Conservation (phyloP, 2,113 vertebrate genomes). For the Microcebus ravelobensis region DNA sequence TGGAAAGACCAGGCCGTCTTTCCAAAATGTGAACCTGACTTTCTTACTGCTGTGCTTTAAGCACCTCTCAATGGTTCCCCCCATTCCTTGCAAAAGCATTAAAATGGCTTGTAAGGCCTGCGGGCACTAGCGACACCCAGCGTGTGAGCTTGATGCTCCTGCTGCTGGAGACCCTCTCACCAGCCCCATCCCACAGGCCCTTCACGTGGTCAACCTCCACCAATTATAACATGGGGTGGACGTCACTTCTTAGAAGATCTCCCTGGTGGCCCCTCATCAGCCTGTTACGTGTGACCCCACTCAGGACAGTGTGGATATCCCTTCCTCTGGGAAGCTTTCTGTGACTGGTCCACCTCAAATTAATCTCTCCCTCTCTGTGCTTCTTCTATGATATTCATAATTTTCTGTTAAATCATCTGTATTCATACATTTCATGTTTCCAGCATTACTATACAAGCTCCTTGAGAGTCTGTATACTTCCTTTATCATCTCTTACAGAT, state of each 20-base stretch:
- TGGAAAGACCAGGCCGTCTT: too few relatives aligned
- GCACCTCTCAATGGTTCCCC: accelerated
- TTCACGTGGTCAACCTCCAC: not conserved
- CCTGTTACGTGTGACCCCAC: not conserved
- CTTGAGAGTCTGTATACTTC: not conserved
- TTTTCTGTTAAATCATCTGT: not conserved
- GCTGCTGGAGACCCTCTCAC: not conserved
- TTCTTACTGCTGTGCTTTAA: not conserved
- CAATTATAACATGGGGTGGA: too few relatives aligned
- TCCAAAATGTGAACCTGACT: accelerated
- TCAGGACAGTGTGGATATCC: not conserved
- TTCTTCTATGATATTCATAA: not conserved
- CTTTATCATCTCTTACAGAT: not conserved
- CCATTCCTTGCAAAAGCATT: not conserved
- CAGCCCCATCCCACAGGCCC: not conserved
- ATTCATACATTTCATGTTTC: not conserved
- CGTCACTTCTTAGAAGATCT: not conserved
- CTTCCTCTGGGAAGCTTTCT: not conserved
- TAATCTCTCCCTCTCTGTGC: not conserved
- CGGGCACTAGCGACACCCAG: accelerated
- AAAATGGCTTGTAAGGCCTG: too few relatives aligned
- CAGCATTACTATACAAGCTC: not conserved
- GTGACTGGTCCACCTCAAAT: not conserved
- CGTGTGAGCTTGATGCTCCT: not conserved
- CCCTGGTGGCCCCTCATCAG: accelerated